Evolutionary conservation across 2,888 invertebrate species (phyloP), one percentile per base, ranked within the genome.

Genomic region (Pseudococcus longispinus): DNA sequence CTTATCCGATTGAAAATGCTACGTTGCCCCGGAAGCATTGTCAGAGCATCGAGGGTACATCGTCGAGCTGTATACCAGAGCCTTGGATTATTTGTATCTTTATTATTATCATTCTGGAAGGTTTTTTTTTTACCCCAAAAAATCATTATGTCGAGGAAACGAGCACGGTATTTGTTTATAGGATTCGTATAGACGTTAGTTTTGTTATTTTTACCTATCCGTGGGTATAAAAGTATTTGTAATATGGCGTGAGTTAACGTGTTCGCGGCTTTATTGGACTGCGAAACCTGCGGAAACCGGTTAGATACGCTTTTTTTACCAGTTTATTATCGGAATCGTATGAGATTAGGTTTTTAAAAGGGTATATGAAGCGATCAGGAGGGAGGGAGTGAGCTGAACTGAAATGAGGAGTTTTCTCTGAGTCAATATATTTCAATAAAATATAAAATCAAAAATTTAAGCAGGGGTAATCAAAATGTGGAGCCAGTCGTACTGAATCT

Each of bases 1-100:
- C 29, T 70, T 70, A 70, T 70, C 70, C 70, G 70, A 70, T 70
- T 70, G 70, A 70, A 70, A 70, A 70, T 70, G 60, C 60, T 60
- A 70, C 65, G 65, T 23, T 70, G 70, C 70, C 70, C 60, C 70
- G 70, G 70, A 70, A 70, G 70, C 70, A 29, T 70, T 70, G 70
- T 70, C 4, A 29, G 26, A 29, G 1, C 4, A 70, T 70, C 70
- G 70, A 70, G 70, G 70, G 70, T 70, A 70, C 29, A 60, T 55
- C n/a, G 55, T 55, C 55, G 23, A 60, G 13, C 20, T 51, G n/a
- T 8, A 51, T n/a, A 51, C 18, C 51, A n/a, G 4, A 23, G 13
- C 60, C 60, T 60, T 60, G 60, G 60, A 60, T 60, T 60, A 60
- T 60, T 60, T 60, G 60, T 60, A 60, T 60, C 60, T 60, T 60